Evolutionary conservation across 2,888 invertebrate genomes (phyloP), one percentile per base, ranked within the genome.

Genomic region (Colostygia pectinataria): DNA sequence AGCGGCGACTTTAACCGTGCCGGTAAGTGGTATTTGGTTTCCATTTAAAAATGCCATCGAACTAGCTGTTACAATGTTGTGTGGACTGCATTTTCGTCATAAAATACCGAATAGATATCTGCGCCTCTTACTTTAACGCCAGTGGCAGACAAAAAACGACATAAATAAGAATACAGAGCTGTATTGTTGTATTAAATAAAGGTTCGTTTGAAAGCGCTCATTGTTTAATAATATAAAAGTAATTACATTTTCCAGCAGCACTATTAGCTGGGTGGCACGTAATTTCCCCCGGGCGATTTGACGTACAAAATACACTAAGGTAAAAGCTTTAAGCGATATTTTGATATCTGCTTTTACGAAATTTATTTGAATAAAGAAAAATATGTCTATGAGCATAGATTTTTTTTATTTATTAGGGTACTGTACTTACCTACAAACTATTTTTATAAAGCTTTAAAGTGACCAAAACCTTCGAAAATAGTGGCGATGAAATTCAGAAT

Each of bases 261-360:
- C 71, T 63, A 74, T 77, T 72, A 71, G 73, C 70, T 71, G 69
- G 76, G 71, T 72, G 74, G 70, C 70, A 69, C 68, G 72, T 80
- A 76, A 83, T 83, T 84, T 84, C 80, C 83, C 83, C 59, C 57
- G 80, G 77, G 81, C 73, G 67, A 65, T 72, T 73, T 65, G 66
- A 62, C 62, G 64, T 59, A 63, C 55, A 57, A 57, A 56, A 63
- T 23, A 40, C 20, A 23, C 29, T 7, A 34, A 43, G 27, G 43
- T 29, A 31, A 13, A 15, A 36, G 18, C 4, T 18, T 18, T 3
- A 18, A 18, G 18, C 18, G 2, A 18, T 18, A 18, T 18, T 18
- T n/a, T n/a, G n/a, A n/a, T n/a, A n/a, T n/a, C n/a, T n/a, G n/a
- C n/a, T n/a, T n/a, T n/a, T n/a, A n/a, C n/a, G n/a, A n/a, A n/a